These are phyloP conservation scores for Neoscelio sp. DNA, from an alignment of 2,888 invertebrate species.

Conservation along the genomic window DNA sequence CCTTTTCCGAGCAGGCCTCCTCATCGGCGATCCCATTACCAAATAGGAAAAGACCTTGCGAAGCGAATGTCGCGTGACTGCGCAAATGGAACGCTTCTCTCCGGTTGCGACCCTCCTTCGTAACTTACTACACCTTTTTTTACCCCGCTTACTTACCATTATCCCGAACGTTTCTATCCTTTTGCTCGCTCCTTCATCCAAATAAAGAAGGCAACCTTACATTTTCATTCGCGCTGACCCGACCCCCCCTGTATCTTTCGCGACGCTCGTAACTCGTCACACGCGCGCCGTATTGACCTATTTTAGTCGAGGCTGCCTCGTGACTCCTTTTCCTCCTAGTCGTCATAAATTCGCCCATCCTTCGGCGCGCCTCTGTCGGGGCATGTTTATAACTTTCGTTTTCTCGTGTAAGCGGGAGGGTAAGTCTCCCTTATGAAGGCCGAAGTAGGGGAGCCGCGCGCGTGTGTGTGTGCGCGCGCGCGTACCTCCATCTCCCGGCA, in stretches of 20 bases:
- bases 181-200: background rate
- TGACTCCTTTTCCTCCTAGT: background rate
- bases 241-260: too few species aligned
- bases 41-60: constrained; percentile 67
- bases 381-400: constrained; percentile 47
- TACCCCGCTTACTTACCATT: too few species aligned
- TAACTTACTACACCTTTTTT: constrained; percentile 4
- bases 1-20: constrained; percentile 1
- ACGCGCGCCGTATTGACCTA: too few species aligned
- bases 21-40: constrained; percentile 72
- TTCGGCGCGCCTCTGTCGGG: background rate
- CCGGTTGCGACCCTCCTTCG: constrained; percentile 17
- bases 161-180: too few species aligned
- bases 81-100: constrained; percentile 61
- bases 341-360: constrained; percentile 15
- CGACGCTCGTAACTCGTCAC: too few species aligned
- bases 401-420: constrained; percentile 8
- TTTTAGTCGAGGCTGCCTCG: too few species aligned
- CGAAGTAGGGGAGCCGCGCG: constrained; percentile 17
- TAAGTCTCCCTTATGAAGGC: constrained; percentile 29
- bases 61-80: constrained; percentile 71
- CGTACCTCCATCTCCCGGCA: constrained; percentile 39
- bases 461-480: constrained; percentile 18
- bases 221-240: constrained; percentile 27
- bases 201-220: background rate